A percentile compares a stretch with the other conserved stretches of the same genome.
These are phyloP conservation scores for Gopherus evgoodei DNA, from an alignment of 2,113 vertebrate species.

Conservation along the genomic window DNA sequence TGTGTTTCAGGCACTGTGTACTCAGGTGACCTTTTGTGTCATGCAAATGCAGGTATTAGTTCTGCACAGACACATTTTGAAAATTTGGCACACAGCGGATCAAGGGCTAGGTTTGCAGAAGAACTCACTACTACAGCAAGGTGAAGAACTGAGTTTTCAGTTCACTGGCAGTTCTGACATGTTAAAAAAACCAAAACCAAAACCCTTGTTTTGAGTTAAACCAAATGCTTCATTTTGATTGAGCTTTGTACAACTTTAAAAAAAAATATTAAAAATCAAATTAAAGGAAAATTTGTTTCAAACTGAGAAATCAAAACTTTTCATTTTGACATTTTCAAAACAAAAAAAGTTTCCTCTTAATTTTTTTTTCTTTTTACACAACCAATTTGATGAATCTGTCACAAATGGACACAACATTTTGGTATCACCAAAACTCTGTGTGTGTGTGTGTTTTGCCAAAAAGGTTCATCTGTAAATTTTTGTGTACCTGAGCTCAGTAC, in stretches of 20 bases:
- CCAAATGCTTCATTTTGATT: background rate
- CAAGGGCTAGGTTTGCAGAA: background rate
- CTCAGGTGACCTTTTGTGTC: background rate
- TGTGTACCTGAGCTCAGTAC: background rate
- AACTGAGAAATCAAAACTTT: background rate
- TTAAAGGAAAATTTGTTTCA: background rate
- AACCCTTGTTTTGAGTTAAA: too few species aligned
- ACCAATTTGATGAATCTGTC: background rate
- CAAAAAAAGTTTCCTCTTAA: background rate
- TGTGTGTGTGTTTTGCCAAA: background rate
- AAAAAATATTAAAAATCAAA: background rate
- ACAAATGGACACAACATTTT: background rate
- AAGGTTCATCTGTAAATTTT: background rate
- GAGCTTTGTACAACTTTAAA: background rate
- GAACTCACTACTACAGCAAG: background rate
- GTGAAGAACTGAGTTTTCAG: background rate
- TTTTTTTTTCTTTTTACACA: background rate
- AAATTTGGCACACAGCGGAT: background rate
- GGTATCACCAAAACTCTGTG: background rate
- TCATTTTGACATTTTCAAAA: too few species aligned
- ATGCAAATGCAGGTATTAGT: background rate
- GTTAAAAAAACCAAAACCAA: background rate
- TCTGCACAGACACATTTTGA: background rate
- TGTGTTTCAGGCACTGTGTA: background rate
- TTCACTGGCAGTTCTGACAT: background rate